A percentile compares a stretch with the other conserved stretches of the same genome.
Evolutionary conservation across 37 sponge, comb jelly and placozoan genomes (phyloP).

Genomic region (Halichondria panicea): DNA sequence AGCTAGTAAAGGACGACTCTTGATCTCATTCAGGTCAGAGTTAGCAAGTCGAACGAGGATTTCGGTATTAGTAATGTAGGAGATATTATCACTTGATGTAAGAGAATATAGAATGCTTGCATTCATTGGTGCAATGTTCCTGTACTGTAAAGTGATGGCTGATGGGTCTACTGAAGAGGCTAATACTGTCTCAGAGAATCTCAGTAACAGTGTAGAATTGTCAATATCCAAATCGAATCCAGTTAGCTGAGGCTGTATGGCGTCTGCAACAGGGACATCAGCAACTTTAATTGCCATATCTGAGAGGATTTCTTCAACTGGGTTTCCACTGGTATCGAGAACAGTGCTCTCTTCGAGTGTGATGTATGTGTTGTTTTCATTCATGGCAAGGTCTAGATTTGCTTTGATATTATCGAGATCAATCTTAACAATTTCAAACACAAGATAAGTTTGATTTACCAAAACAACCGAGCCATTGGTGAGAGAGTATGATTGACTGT

Average conservation of each 20-base stretch:
- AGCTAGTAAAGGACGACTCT: conserved; percentile 54
- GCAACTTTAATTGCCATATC: conserved; percentile 36
- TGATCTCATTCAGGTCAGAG: conserved; percentile 73
- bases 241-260: conserved; percentile 52
- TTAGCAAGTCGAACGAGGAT: conserved; percentile 42
- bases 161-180: conserved; percentile 30
- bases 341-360: conserved; percentile 43
- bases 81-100: conserved; percentile 24
- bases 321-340: conserved; percentile 69
- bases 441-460: conserved; percentile 45
- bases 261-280: conserved; percentile 40
- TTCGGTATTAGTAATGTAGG: conserved; percentile 40
- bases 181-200: conserved; percentile 79
- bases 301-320: conserved; percentile 24
- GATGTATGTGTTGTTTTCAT: conserved; percentile 64
- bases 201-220: conserved; percentile 63
- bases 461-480: conserved; percentile 49
- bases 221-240: conserved; percentile 77
- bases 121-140: conserved; percentile 11
- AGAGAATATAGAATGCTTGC: conserved; percentile 46
- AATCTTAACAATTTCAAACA: conserved; percentile 38
- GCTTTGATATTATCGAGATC: conserved; percentile 84
- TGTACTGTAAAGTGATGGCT: conserved; percentile 58
- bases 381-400: conserved; percentile 47
- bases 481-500: conserved; percentile 25